Base-by-base conservation (phyloP, 2,797 vertebrate species). In the Scolopax bukidnonensis region DNA sequence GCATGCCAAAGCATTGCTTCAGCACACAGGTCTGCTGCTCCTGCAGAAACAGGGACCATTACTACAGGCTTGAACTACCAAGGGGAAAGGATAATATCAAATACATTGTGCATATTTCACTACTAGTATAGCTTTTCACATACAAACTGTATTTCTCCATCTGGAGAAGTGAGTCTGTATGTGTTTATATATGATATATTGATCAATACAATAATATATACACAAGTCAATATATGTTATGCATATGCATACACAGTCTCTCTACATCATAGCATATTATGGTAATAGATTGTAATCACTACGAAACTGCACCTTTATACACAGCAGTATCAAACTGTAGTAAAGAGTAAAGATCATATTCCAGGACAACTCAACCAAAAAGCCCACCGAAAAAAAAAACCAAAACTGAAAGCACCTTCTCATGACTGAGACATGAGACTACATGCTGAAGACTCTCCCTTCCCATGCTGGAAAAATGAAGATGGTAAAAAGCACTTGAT, bases 151-250 rank as follows among this genome's bases (percentile, higher is more conserved):
- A 9, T 54, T 61, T 43, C 32, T 79, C 2, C 11, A 9, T 4
- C 7, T 13, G 41, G 4, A 61, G 17, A 24, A 68, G 16, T 14
- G 16, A 57, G 20, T 32, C 45, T 45, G 10, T 47, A 36, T 25
- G 28, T 53, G 28, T 50, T 53, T 65, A 14, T 16, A 3, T 40
- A 18, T 36, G n/a, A 50, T 10, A 14, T 6, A 30, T 78, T 59
- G 54, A 78, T 57, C 17, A 6, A 25, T 10, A 17, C 7, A 60
- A 3, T 9, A 41, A 51, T 21, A 17, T 50, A 10, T 15, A 21
- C 9, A 10, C 6, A 7, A 5, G 2, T 8, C 27, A n/a, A 0
- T 6, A 8, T 12, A n/a, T 47, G n/a, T 12, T 33, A 59, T 6
- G 12, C 32, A 5, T 13, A 15, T 6, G 50, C 13, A 57, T 18